Conservation (phyloP, 2,888 invertebrate genomes). For the Caprella mutica region DNA sequence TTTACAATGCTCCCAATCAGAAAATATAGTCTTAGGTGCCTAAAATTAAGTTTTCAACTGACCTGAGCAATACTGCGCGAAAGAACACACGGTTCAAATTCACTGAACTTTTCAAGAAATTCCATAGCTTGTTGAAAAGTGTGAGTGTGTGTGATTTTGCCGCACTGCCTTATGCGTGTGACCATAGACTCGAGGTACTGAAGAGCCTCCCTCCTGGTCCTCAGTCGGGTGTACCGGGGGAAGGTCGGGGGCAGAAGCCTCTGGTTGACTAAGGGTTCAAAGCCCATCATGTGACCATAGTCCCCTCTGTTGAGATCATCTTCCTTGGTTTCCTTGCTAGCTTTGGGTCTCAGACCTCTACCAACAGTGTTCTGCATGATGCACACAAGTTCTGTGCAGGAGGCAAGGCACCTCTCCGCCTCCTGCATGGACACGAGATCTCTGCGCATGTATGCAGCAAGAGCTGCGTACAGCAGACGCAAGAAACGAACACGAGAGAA, state of each 20-base stretch:
- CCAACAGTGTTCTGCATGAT: constrained; percentile 62
- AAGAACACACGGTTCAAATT: constrained; percentile 66
- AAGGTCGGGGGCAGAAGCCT: constrained; percentile 93
- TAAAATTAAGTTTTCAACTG: too few species aligned
- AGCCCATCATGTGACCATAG: constrained; percentile 52
- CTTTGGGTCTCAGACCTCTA: constrained; percentile 48
- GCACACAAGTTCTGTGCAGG: constrained; percentile 70
- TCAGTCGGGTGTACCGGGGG: constrained; percentile 88
- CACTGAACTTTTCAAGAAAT: constrained; percentile 32
- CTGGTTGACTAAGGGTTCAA: constrained; percentile 92
- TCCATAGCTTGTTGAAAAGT: constrained; percentile 66
- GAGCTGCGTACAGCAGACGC: constrained; percentile 69
- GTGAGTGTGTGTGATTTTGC: constrained; percentile 63
- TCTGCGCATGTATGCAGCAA: constrained; percentile 48
- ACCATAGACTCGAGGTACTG: constrained; percentile 70
- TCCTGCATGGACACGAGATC: constrained; percentile 51
- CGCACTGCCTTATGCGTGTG: constrained; percentile 65
- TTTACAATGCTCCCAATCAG: too few species aligned
- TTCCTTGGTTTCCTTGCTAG: constrained; percentile 28
- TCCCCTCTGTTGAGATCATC: constrained; percentile 31
- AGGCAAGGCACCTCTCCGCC: constrained; percentile 65
- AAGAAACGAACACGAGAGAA: constrained; percentile 69
- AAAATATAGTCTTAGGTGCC: too few species aligned
- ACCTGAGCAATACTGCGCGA: constrained; percentile 65
- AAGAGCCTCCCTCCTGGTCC: constrained; percentile 60